Conservation (phyloP, 1,140 invertebrate genomes). For the Lamellibrachia luymesi region DNA sequence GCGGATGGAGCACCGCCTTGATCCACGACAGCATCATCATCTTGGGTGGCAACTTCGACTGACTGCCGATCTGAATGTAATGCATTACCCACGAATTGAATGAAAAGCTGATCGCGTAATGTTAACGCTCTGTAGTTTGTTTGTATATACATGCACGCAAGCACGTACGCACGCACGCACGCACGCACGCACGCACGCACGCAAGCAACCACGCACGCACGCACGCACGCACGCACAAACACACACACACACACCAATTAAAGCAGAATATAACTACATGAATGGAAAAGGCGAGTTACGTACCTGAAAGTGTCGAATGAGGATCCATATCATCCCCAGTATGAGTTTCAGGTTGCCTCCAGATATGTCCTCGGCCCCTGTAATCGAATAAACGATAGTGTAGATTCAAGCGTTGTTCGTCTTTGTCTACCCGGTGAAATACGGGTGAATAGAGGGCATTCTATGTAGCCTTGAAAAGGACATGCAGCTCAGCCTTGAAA, state of each 20-base stretch:
- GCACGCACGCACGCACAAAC: too few species aligned
- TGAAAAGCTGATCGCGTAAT: not conserved
- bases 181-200: too few species aligned
- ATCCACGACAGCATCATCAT: conserved; percentile 95
- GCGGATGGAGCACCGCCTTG: conserved; percentile 82
- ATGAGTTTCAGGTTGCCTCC: conserved; percentile 94
- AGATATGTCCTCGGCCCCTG: conserved; percentile 93
- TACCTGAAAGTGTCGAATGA: conserved; percentile 80
- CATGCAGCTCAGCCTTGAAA: too few species aligned
- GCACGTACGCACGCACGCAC: too few species aligned
- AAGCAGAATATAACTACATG: too few species aligned
- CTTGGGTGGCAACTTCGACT: conserved; percentile 92
- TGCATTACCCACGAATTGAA: not conserved
- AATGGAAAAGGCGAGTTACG: not conserved
- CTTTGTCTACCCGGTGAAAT: too few species aligned
- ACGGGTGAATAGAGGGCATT: too few species aligned
- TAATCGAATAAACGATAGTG: not conserved
- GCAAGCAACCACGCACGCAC: too few species aligned
- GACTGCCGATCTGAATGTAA: conserved; percentile 72
- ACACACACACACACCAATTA: too few species aligned
- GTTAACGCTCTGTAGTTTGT: too few species aligned
- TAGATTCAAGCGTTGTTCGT: not conserved
- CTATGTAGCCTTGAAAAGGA: too few species aligned
- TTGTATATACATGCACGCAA: too few species aligned
- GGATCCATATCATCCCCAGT: conserved; percentile 91